A percentile compares a stretch with the other conserved stretches of the same genome.
Conservation (phyloP, 2,888 invertebrate species). For the Cheilosia vernalis region DNA sequence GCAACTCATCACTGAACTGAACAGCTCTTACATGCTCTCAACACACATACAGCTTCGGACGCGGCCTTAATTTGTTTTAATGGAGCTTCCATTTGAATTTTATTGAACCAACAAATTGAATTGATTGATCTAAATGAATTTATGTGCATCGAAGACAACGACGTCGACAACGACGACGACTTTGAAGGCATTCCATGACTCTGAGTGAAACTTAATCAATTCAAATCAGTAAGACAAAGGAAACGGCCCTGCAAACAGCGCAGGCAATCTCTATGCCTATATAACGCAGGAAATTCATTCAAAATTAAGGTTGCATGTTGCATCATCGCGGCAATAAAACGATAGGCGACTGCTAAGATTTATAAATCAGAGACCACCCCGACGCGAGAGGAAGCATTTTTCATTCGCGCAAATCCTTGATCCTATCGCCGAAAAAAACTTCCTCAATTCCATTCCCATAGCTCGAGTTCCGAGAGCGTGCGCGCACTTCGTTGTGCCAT, state of each 20-base stretch:
- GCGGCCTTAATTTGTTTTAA: slow-evolving; percentile 83
- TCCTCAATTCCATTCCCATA: slow-evolving; percentile 50
- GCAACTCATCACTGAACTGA: slow-evolving; percentile 24
- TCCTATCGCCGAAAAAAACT: slow-evolving; percentile 54
- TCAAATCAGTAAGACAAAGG: slow-evolving; percentile 57
- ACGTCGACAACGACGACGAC: slow-evolving; percentile 35
- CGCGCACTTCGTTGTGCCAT: slow-evolving; percentile 24
- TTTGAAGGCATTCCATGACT: too few relatives aligned
- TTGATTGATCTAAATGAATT: slow-evolving; percentile 84
- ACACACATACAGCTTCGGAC: slow-evolving; percentile 74
- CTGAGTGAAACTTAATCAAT: slow-evolving; percentile 66
- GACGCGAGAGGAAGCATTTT: slow-evolving; percentile 41
- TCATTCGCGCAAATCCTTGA: slow-evolving; percentile 58
- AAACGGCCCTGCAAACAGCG: slow-evolving; percentile 2
- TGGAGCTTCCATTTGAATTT: slow-evolving; percentile 83
- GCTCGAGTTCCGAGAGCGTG: slow-evolving; percentile 17
- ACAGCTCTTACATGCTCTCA: slow-evolving; percentile 12
- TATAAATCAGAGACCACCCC: slow-evolving; percentile 66
- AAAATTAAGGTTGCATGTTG: slow-evolving; percentile 69
- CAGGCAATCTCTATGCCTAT: not conserved
- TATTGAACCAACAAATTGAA: slow-evolving; percentile 84
- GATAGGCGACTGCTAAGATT: slow-evolving; percentile 36
- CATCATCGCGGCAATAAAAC: slow-evolving; percentile 48
- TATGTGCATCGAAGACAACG: slow-evolving; percentile 79
- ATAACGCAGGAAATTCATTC: slow-evolving; percentile 47